A percentile compares a stretch with the other conserved stretches of the same genome.
Conservation (phyloP, 2,113 vertebrate genomes). For the Xenus cinereus region DNA sequence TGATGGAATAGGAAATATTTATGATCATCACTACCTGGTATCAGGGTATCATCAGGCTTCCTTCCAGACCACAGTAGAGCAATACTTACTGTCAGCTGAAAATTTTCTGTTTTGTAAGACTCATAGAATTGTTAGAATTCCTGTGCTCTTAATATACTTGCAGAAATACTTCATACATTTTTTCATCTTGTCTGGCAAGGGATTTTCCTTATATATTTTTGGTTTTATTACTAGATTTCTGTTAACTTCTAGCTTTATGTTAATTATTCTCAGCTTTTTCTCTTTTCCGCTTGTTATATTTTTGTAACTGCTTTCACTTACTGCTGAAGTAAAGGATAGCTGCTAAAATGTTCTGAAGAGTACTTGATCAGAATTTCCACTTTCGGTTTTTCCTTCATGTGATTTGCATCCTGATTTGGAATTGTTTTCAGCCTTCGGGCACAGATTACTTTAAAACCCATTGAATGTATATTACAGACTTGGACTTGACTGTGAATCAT, state of each 20-base stretch:
- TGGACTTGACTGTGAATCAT: background rate
- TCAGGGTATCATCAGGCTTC: background rate
- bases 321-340: background rate
- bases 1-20: background rate
- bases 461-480: background rate
- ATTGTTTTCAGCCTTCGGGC: background rate
- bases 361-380: background rate
- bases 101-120: background rate
- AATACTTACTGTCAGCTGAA: background rate
- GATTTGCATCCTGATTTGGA: background rate
- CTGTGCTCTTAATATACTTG: background rate
- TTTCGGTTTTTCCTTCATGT: background rate
- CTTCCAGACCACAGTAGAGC: background rate
- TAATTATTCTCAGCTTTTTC: background rate
- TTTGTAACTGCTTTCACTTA: background rate
- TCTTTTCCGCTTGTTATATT: background rate
- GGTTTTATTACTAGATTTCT: background rate
- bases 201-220: background rate
- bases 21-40: background rate
- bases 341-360: background rate
- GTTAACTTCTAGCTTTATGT: background rate
- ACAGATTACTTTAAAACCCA: background rate
- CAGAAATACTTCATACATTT: background rate
- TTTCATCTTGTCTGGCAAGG: background rate
- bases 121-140: background rate